Evolutionary conservation across 2,888 invertebrate genomes (phyloP), one percentile per base, ranked within the genome.

Genomic region (Hyposoter dolosus): DNA sequence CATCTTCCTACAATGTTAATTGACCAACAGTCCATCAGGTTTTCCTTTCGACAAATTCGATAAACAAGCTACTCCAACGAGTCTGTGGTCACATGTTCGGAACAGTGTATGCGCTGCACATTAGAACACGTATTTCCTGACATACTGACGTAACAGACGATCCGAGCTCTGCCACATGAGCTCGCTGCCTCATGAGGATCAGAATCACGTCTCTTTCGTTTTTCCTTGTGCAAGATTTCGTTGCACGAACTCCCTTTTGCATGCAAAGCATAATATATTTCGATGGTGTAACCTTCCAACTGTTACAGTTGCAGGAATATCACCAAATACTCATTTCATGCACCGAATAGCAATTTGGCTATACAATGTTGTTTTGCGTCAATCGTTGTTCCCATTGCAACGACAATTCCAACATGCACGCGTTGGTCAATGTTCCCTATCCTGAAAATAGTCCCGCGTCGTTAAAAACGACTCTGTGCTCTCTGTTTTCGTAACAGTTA

Each of bases 401-500:
- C 43, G 23, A 50, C 45, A 45, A 65, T 32, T 47, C n/a, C 56
- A 45, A 53, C 47, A 40, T 71, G 66, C 45, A 66, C 10, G 7
- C 5, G 35, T 35, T 63, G n/a, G 47, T 71, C 53, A 65, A 53
- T 45, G 28, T 50, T 45, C 50, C n/a, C 7, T 3, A 17, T 19
- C 43, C 35, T 17, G 32, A 15, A 47, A 63, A 32, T 63, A 7
- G 50, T 45, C 7, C 17, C 28, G 28, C 32, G 65, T 65, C 47
- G 47, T 35, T 17, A 35, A 45, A 76, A 50, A 53, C 71, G 50
- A 56, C 72, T 74, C 50, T 66, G 72, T 12, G 53, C 66, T 77
- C 68, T 56, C 53, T 6, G 69, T 76, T 81, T 84, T 72, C 65
- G 80, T 71, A 81, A 84, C 60, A 28, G 60, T 60, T 43, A 56